These are phyloP conservation scores for Cyprinodon tularosa DNA, from an alignment of 2,113 vertebrate species.

Conservation along the genomic window DNA sequence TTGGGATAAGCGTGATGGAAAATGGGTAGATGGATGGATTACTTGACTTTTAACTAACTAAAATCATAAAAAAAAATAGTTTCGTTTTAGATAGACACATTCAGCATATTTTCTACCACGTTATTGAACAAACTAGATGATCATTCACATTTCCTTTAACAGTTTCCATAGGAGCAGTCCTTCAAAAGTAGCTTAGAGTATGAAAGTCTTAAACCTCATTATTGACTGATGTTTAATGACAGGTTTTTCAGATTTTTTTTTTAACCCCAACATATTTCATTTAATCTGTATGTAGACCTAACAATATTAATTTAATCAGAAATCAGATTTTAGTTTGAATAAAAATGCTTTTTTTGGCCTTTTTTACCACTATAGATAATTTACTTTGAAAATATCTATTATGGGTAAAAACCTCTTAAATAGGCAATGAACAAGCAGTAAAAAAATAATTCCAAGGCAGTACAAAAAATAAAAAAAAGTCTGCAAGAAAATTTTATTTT, in stretches of 20 bases:
- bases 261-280: background rate
- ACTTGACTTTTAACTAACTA: too few relatives aligned
- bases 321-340: background rate
- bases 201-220: too few relatives aligned
- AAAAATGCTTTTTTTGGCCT: background rate
- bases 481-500: background rate
- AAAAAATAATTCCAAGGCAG: too few relatives aligned
- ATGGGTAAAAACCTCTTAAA: background rate
- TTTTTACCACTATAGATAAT: background rate
- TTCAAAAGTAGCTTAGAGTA: too few relatives aligned
- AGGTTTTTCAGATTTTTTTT: too few relatives aligned
- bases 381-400: background rate
- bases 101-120: background rate
- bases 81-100: background rate
- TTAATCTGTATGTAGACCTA: background rate
- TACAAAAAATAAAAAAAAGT: background rate
- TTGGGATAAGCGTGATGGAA: too few relatives aligned
- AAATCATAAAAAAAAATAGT: too few relatives aligned
- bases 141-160: background rate
- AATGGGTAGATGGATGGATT: too few relatives aligned
- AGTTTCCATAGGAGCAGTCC: too few relatives aligned
- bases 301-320: background rate
- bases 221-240: too few relatives aligned
- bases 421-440: too few relatives aligned
- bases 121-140: background rate